phyloP scores from a whole-genome alignment of 92 coral and sea anemone species.

The Porites cylindrica region DNA sequence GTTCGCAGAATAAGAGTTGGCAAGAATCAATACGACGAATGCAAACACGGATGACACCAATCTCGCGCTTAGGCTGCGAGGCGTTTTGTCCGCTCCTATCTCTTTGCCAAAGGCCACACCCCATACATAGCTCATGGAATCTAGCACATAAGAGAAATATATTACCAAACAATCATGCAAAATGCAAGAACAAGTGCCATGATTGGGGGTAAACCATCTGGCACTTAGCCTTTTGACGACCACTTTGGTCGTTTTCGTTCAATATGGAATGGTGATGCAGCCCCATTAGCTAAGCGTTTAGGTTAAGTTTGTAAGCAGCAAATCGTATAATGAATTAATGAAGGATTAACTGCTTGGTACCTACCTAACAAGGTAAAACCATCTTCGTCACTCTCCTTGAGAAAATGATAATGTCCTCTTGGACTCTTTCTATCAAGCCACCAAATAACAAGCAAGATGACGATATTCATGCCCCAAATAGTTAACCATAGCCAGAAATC shows the following conservation, averaged over 20 bases:
- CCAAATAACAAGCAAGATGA: conserved; percentile 72
- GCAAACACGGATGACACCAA: conserved; percentile 80
- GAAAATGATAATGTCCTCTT: conserved; percentile 38
- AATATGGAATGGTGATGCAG: too few species aligned
- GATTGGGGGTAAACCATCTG: too few species aligned
- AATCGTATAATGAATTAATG: too few species aligned
- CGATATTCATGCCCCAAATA: conserved; percentile 46
- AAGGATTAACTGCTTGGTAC: neutral
- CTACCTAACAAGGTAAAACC: conserved; percentile 74
- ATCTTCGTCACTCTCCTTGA: conserved; percentile 65
- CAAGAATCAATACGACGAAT: conserved; percentile 74
- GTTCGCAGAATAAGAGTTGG: conserved; percentile 81
- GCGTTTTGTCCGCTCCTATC: conserved; percentile 85
- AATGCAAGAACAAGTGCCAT: too few species aligned
- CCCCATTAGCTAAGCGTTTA: too few species aligned
- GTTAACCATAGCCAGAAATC: conserved; percentile 64
- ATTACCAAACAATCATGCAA: too few species aligned
- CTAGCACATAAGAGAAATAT: conserved; percentile 14
- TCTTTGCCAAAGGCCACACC: conserved; percentile 91
- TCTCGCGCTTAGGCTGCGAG: conserved; percentile 84
- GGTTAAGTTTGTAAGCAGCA: too few species aligned
- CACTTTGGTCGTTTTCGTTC: too few species aligned
- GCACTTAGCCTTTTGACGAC: too few species aligned
- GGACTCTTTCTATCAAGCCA: conserved; percentile 80
- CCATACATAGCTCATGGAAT: conserved; percentile 92